Percentiles rank a stretch among this genome's conserved stretches.
phyloP scores from a whole-genome alignment of 2,888 invertebrate species.

The Caenorhabditis sulstoni region DNA sequence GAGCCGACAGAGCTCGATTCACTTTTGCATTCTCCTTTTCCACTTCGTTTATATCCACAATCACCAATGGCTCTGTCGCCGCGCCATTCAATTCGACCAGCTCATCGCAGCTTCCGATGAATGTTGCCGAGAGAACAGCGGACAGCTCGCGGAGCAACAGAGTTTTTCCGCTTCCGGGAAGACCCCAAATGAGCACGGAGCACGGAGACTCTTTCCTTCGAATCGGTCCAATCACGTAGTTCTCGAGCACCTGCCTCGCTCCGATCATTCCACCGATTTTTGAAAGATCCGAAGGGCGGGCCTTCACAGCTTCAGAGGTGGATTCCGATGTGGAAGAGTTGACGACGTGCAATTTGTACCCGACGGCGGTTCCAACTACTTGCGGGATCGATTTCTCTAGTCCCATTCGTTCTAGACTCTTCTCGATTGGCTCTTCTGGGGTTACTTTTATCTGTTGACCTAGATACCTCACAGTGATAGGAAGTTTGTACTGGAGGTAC shows the following conservation, averaged over 20 bases:
- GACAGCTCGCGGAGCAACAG: slow-evolving; percentile 66
- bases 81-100: slow-evolving; percentile 10
- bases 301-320: not conserved
- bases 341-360: slow-evolving; percentile 19
- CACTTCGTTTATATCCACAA: slow-evolving; percentile 57
- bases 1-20: slow-evolving; percentile 16
- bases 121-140: slow-evolving; percentile 34
- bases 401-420: slow-evolving; percentile 40
- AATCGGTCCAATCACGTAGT: slow-evolving; percentile 45
- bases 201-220: slow-evolving; percentile 61
- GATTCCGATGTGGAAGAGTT: slow-evolving; percentile 2
- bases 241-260: slow-evolving; percentile 40
- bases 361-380: slow-evolving; percentile 11
- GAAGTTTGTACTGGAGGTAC: slow-evolving; percentile 52
- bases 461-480: slow-evolving; percentile 58
- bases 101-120: slow-evolving; percentile 26
- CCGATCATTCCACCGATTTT: slow-evolving; percentile 35
- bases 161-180: slow-evolving; percentile 76
- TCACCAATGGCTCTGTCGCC: slow-evolving; percentile 21
- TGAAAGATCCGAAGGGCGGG: slow-evolving; percentile 19
- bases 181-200: slow-evolving; percentile 72
- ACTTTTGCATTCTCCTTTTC: slow-evolving; percentile 61
- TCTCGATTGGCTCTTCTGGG: slow-evolving; percentile 49
- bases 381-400: slow-evolving; percentile 12
- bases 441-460: slow-evolving; percentile 55